phyloP scores from a whole-genome alignment of 2,113 vertebrate genomes.

The Mobula hypostoma region DNA sequence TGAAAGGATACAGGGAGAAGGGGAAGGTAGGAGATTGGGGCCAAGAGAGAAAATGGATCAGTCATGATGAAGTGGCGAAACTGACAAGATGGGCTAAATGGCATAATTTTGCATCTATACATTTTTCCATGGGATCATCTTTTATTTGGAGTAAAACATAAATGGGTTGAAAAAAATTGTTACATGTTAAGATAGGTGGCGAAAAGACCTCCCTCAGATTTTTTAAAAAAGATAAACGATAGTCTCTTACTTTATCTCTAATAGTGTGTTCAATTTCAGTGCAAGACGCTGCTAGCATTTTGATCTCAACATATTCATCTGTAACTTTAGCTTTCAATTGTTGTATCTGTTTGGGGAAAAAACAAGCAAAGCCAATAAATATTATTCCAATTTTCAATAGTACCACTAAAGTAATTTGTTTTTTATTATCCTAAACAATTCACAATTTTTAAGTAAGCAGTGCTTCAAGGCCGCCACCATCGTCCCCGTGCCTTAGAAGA shows the following conservation, averaged over 20 bases:
- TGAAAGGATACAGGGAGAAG: no score
- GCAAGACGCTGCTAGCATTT: neutral
- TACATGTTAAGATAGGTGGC: no score
- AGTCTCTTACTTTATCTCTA: neutral
- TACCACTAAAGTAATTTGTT: neutral
- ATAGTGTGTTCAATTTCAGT: neutral
- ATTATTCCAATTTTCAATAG: neutral
- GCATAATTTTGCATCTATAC: no score
- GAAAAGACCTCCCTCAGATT: neutral
- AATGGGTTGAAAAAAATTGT: no score
- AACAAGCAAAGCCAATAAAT: neutral
- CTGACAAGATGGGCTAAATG: no score
- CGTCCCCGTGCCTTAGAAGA: no score
- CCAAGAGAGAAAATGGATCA: no score
- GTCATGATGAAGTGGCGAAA: no score
- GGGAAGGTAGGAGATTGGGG: no score
- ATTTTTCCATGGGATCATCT: no score
- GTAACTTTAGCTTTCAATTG: neutral
- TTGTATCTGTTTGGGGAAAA: neutral
- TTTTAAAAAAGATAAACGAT: neutral
- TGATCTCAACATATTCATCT: neutral
- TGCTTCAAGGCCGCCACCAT: no score
- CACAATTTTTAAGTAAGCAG: neutral
- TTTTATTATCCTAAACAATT: slow-evolving; percentile 9
- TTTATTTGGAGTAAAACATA: no score